Evolutionary conservation across 2,797 vertebrate genomes (phyloP).

Genomic region (Sebastes glaucus): DNA sequence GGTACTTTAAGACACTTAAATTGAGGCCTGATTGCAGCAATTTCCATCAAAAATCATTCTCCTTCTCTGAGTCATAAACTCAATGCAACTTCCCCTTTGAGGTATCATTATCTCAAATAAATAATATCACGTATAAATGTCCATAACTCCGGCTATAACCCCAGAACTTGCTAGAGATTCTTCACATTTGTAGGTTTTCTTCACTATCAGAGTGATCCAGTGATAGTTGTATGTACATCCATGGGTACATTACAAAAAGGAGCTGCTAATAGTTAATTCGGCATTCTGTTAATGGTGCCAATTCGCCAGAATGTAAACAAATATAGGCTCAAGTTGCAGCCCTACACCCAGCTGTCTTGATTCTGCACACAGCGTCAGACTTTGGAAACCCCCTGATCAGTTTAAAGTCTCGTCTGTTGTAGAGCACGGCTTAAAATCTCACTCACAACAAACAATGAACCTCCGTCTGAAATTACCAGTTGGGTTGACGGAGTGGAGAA

Average conservation of each 20-base stretch:
- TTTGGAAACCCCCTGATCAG: not conserved
- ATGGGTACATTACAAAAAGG: not conserved
- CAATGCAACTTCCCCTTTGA: not conserved
- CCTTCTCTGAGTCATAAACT: not conserved
- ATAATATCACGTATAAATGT: not conserved
- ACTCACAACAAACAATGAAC: not conserved
- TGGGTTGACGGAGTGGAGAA: constrained; percentile 33
- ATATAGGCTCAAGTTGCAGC: not conserved
- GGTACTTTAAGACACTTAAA: not conserved
- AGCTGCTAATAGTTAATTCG: not conserved
- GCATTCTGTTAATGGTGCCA: not conserved
- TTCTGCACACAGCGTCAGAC: not conserved
- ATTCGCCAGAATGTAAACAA: not conserved
- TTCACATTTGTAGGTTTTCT: not conserved
- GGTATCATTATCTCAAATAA: not conserved
- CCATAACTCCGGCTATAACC: not conserved
- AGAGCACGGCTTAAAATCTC: not conserved
- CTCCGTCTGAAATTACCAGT: constrained; percentile 4
- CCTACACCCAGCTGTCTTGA: not conserved
- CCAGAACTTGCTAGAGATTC: not conserved
- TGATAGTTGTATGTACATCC: not conserved
- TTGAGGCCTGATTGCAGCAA: not conserved
- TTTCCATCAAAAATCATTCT: not conserved
- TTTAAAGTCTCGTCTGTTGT: constrained; percentile 1
- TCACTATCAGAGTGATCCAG: not conserved